phyloP scores from a whole-genome alignment of 2,797 vertebrate species.

The Melanotaenia parkinsoni region DNA sequence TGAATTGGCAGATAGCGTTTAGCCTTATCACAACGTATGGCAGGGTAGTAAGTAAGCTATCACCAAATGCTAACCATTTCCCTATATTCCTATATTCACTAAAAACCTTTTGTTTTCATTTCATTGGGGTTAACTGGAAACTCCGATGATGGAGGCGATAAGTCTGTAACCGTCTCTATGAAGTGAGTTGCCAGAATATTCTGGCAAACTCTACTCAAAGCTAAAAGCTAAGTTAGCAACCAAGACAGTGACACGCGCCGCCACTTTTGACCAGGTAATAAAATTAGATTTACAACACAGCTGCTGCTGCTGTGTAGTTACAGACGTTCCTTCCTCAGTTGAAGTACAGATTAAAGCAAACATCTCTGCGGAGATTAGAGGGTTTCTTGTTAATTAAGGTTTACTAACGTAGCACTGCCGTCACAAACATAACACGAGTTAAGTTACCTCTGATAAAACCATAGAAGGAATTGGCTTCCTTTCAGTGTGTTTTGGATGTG shows the following conservation, averaged over 20 bases:
- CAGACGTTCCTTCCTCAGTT: neutral
- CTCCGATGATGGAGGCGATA: neutral
- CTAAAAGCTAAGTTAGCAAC: constrained; percentile 4
- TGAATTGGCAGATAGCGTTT: no score
- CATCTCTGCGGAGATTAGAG: no score
- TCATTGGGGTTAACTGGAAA: neutral
- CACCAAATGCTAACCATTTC: no score
- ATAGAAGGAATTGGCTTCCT: neutral
- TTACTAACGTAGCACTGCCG: neutral
- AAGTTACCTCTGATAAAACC: neutral
- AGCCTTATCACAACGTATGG: no score
- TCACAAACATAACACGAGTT: no score
- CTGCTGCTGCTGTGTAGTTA: neutral
- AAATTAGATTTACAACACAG: no score
- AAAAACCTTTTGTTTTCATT: neutral
- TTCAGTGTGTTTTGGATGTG: neutral
- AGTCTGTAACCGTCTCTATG: neutral
- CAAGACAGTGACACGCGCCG: neutral
- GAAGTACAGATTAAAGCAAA: neutral
- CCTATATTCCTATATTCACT: no score
- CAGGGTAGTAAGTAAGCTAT: no score
- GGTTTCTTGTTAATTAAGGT: no score
- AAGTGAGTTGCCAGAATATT: constrained; percentile 43
- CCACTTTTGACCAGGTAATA: rapidly evolving
- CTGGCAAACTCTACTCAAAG: constrained; percentile 14